Conservation (phyloP, 2,113 vertebrate species). For the Upupa epops region DNA sequence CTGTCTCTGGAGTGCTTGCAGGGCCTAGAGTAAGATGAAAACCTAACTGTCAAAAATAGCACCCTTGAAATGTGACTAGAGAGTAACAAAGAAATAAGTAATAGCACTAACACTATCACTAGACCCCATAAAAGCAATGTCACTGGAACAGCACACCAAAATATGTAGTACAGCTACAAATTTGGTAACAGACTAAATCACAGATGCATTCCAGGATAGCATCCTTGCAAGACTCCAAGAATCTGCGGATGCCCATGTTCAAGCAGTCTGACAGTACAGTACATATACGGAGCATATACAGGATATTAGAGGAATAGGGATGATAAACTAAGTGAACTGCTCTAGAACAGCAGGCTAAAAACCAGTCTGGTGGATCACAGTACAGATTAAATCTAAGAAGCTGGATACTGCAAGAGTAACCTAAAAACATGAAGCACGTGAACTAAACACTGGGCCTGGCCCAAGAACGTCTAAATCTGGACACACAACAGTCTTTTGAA, state of each 20-base stretch:
- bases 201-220: not conserved
- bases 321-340: not conserved
- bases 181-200: not conserved
- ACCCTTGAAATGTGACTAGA: not conserved
- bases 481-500: not conserved
- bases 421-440: not conserved
- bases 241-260: not conserved
- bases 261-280: not conserved
- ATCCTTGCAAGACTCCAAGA: not conserved
- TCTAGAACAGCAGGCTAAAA: not conserved
- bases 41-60: not conserved
- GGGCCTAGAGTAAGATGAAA: slow-evolving; percentile 77
- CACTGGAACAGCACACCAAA: not conserved
- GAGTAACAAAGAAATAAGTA: not conserved
- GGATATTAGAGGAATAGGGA: not conserved
- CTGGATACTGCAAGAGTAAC: not conserved
- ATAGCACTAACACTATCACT: not conserved
- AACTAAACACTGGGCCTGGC: not conserved
- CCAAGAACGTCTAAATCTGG: not conserved
- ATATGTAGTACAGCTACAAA: not conserved
- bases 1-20: slow-evolving; percentile 94
- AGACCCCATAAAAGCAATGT: not conserved
- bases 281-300: not conserved
- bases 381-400: not conserved
- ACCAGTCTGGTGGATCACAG: not conserved